phyloP scores from a whole-genome alignment of 1,140 invertebrate genomes.

The Ips typographus region DNA sequence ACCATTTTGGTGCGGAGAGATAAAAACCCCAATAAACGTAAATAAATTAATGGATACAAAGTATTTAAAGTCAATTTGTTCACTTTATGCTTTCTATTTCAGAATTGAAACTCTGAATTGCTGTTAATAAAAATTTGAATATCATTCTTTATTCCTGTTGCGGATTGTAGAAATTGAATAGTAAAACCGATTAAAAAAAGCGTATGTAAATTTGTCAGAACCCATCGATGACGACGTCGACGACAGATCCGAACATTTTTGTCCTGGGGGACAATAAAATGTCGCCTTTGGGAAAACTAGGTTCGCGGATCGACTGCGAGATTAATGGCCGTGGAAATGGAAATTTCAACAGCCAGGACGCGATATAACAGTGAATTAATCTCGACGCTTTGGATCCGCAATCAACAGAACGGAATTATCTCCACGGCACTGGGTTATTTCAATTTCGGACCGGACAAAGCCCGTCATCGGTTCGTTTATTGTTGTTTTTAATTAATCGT shows the following conservation, averaged over 20 bases:
- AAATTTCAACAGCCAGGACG: slow-evolving; percentile 20
- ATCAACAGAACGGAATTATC: slow-evolving; percentile 24
- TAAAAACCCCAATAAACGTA: too few species aligned
- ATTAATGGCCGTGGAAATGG: slow-evolving; percentile 28
- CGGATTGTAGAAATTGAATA: too few species aligned
- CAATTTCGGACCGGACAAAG: slow-evolving; percentile 10
- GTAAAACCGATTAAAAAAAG: too few species aligned
- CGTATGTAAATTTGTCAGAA: neutral
- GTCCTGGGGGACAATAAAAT: slow-evolving; percentile 12
- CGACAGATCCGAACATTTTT: neutral
- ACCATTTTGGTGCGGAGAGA: too few species aligned
- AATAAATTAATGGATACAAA: too few species aligned
- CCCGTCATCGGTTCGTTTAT: neutral
- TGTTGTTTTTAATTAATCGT: neutral
- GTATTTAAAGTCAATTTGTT: too few species aligned
- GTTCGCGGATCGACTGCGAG: slow-evolving; percentile 23
- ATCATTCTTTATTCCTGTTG: too few species aligned
- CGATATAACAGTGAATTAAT: slow-evolving; percentile 28
- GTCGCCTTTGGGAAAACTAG: slow-evolving; percentile 20
- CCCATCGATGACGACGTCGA: too few species aligned
- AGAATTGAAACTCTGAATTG: too few species aligned
- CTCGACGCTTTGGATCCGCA: slow-evolving; percentile 21
- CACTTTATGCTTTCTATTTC: too few species aligned
- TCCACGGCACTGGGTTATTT: slow-evolving; percentile 7
- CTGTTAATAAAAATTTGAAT: too few species aligned